phyloP scores from a whole-genome alignment of 2,797 vertebrate genomes.

The Pelochelys cantorii region DNA sequence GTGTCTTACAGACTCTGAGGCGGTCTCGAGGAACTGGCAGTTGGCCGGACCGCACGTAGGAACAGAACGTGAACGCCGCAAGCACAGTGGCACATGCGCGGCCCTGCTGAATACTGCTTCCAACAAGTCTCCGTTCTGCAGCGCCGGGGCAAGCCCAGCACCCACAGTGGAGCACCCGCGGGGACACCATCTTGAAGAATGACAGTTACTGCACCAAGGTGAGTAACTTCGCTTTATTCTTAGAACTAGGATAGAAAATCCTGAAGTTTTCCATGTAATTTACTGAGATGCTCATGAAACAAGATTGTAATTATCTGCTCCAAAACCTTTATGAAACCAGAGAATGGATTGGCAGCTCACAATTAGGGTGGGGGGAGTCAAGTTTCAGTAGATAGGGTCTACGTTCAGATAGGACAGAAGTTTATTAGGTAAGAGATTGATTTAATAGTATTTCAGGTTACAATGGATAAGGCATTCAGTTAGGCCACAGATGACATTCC shows the following conservation, averaged over 20 bases:
- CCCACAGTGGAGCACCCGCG: too few relatives aligned
- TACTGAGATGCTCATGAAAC: background rate
- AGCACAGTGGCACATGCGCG: too few relatives aligned
- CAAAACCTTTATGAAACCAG: background rate
- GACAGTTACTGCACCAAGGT: too few relatives aligned
- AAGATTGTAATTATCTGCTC: background rate
- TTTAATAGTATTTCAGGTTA: background rate
- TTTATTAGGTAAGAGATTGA: background rate
- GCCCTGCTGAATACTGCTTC: too few relatives aligned
- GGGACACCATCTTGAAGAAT: too few relatives aligned
- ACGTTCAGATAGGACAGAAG: background rate
- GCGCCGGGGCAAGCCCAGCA: too few relatives aligned
- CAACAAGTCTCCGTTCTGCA: too few relatives aligned
- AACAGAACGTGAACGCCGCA: too few relatives aligned
- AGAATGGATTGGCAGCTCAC: background rate
- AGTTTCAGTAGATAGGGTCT: background rate
- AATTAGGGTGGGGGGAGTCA: background rate
- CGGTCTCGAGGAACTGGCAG: too few relatives aligned
- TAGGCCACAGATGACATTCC: background rate
- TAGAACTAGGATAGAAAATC: conserved; percentile 4
- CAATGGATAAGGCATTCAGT: background rate
- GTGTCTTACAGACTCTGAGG: too few relatives aligned
- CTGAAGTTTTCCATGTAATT: conserved; percentile 14
- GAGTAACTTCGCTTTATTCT: too few relatives aligned
- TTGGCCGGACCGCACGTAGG: too few relatives aligned